These are phyloP conservation scores for Dryococelus australis DNA, from an alignment of 2,888 invertebrate genomes.

Conservation along the genomic window DNA sequence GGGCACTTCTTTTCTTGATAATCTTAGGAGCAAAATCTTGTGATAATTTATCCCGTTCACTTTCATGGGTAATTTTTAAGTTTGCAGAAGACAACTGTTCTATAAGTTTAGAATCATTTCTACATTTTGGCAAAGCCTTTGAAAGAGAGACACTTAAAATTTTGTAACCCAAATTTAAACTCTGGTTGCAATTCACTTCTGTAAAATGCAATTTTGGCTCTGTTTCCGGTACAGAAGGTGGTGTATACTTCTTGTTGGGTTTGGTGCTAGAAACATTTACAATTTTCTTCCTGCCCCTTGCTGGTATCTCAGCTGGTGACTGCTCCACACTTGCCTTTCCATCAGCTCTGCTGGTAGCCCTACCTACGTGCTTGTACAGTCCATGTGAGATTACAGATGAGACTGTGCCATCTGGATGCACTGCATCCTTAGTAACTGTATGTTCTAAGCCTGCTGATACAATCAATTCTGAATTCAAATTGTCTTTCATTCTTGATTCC, in stretches of 20 bases:
- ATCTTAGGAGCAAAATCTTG: neutral
- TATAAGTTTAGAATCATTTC: neutral
- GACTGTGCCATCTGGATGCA: neutral
- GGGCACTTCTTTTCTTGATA: neutral
- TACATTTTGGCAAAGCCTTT: neutral
- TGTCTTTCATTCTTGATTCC: neutral
- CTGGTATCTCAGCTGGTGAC: neutral
- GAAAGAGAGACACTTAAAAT: neutral
- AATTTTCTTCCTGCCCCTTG: neutral
- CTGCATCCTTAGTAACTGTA: neutral
- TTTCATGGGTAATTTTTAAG: no score
- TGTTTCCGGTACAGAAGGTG: no score
- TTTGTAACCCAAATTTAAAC: neutral
- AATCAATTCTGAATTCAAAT: neutral
- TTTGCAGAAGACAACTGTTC: neutral
- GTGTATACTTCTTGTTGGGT: no score
- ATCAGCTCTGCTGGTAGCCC: neutral
- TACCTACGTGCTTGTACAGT: neutral
- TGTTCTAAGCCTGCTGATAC: neutral
- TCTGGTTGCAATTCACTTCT: neutral
- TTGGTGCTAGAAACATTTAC: neutral
- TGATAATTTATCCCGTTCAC: neutral
- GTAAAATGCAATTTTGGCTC: no score
- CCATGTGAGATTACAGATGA: neutral
- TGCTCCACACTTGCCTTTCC: neutral